These are phyloP conservation scores for Charadrius vociferus DNA, from an alignment of 2,113 vertebrate species.

Conservation along the genomic window DNA sequence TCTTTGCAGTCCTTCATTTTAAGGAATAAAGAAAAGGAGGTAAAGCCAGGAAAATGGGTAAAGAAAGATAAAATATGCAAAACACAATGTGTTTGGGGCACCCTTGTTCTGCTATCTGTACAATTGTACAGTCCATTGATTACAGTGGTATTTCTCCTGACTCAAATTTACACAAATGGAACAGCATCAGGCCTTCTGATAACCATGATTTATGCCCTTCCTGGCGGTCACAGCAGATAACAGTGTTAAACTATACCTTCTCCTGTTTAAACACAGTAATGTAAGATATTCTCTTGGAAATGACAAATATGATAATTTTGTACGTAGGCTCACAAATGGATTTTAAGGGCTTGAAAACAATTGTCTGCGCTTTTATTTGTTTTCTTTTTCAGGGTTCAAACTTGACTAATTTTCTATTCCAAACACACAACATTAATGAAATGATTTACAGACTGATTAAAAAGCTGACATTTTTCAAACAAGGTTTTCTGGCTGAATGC, in stretches of 20 bases:
- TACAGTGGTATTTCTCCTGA: background rate
- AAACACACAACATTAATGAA: background rate
- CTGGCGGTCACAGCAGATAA: background rate
- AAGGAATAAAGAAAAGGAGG: background rate
- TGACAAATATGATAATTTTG: background rate
- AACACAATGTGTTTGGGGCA: background rate
- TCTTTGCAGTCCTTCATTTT: background rate
- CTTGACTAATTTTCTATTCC: background rate
- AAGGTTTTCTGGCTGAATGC: background rate
- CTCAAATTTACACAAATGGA: background rate
- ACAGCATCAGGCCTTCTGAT: background rate
- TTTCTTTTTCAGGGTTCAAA: background rate
- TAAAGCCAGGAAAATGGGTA: background rate
- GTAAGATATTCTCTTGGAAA: background rate
- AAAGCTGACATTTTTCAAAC: background rate
- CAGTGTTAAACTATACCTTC: background rate
- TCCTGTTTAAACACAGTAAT: background rate
- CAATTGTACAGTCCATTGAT: background rate
- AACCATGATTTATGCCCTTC: background rate
- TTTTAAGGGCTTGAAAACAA: background rate
- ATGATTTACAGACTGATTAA: background rate
- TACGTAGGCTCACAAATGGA: background rate
- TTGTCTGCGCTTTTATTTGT: background rate
- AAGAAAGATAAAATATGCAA: background rate
- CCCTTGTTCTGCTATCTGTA: background rate